A percentile compares a stretch with the other conserved stretches of the same genome.
These are phyloP conservation scores for Xanthorhoe spadicearia DNA, from an alignment of 2,888 invertebrate genomes.

Conservation along the genomic window DNA sequence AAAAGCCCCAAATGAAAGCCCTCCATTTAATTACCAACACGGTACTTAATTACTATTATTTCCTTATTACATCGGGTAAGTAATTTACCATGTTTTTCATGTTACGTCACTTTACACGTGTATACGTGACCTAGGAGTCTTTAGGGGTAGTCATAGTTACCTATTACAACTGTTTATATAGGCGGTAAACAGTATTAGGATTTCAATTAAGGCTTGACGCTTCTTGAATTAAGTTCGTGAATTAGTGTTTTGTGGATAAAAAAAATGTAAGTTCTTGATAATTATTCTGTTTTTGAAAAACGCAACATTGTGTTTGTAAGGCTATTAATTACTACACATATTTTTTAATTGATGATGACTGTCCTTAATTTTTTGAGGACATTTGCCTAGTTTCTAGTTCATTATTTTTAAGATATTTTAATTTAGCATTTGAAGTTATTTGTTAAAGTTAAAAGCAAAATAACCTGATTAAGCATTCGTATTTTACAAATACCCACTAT, in stretches of 20 bases:
- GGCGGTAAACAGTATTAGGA: background rate
- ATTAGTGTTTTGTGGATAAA: background rate
- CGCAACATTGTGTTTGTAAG: no score
- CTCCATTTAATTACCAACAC: background rate
- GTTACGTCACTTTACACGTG: background rate
- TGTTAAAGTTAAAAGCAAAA: no score
- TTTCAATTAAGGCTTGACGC: background rate
- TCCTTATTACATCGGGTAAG: slow-evolving; percentile 6
- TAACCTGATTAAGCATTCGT: no score
- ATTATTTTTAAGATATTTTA: no score
- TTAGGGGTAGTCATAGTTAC: background rate
- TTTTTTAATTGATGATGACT: no score
- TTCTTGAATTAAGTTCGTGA: background rate
- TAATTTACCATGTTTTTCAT: background rate
- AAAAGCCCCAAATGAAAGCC: no score
- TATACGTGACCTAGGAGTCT: slow-evolving; percentile 4
- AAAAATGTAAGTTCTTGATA: background rate
- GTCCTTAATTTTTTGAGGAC: no score
- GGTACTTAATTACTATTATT: slow-evolving; percentile 2
- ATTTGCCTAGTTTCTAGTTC: no score
- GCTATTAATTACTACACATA: no score
- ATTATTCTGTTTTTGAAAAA: background rate
- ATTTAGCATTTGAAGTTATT: no score
- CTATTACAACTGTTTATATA: background rate
- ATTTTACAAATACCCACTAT: no score